Percentiles rank a stretch among this genome's conserved stretches.
These are phyloP conservation scores for Strigamia crassipes DNA, from an alignment of 2,888 invertebrate genomes.

Conservation along the genomic window DNA sequence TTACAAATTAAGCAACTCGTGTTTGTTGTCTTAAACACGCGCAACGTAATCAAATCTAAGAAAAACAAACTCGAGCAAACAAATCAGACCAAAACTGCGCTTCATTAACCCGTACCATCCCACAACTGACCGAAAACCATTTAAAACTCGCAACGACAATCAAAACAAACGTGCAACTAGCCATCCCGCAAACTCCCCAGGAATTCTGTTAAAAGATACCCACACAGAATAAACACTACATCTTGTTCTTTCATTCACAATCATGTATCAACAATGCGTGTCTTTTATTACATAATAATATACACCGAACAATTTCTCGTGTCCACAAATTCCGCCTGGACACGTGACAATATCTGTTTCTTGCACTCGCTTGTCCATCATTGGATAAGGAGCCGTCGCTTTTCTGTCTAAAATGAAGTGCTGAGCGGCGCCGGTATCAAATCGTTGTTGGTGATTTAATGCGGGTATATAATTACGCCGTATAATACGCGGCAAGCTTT, in stretches of 20 bases:
- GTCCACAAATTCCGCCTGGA: not conserved
- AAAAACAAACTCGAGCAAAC: not conserved
- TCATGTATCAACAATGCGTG: too few species aligned
- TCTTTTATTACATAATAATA: too few species aligned
- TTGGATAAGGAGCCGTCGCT: not conserved
- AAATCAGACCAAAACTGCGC: not conserved
- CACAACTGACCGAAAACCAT: not conserved
- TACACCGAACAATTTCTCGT: not conserved
- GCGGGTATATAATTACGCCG: not conserved
- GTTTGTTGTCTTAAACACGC: not conserved
- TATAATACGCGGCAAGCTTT: not conserved
- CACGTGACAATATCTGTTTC: not conserved
- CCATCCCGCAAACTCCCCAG: too few species aligned
- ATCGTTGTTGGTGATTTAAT: not conserved
- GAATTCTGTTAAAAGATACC: too few species aligned
- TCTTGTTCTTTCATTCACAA: too few species aligned
- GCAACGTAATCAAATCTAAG: not conserved
- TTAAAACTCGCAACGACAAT: not conserved
- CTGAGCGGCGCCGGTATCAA: not conserved
- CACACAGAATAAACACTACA: too few species aligned
- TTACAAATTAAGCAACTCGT: not conserved
- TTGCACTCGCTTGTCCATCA: constrained; percentile 16
- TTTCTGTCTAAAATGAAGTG: not conserved
- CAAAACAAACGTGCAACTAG: too few species aligned
- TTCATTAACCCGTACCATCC: not conserved